Conservation (phyloP, 2,888 invertebrate genomes). For the Erynnis tages region DNA sequence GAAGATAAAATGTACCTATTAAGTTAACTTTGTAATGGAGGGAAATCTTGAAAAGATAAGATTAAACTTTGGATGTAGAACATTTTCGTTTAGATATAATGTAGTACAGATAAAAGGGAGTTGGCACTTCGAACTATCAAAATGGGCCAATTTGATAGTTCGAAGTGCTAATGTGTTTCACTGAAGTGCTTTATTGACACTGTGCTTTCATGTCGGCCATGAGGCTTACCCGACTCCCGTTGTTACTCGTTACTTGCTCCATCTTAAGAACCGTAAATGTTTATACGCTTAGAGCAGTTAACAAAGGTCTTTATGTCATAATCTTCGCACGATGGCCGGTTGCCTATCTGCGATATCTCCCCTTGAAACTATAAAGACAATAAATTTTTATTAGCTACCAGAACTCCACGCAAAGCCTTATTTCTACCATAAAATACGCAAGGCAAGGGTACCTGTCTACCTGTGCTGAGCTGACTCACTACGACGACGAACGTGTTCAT, state of each 20-base stretch:
- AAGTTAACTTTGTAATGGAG: too few relatives aligned
- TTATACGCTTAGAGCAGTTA: conserved; percentile 50
- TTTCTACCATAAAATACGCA: conserved; percentile 45
- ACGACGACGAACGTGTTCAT: conserved; percentile 28
- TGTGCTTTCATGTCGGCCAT: conserved; percentile 49
- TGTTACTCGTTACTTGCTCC: conserved; percentile 57
- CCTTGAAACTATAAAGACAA: conserved; percentile 76
- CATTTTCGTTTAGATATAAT: too few relatives aligned
- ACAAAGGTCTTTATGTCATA: conserved; percentile 61
- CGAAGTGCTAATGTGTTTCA: conserved; percentile 39
- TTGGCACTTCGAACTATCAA: too few relatives aligned
- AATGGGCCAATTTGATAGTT: background rate
- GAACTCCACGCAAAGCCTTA: conserved; percentile 45
- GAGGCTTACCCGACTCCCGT: conserved; percentile 70
- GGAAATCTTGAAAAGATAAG: too few relatives aligned
- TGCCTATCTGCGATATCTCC: conserved; percentile 65
- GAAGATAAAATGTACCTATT: too few relatives aligned
- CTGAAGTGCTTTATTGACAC: conserved; percentile 33
- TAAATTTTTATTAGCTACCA: conserved; percentile 60
- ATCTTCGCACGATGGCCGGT: conserved; percentile 60
- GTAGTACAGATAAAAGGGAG: too few relatives aligned
- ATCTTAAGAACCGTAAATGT: conserved; percentile 52
- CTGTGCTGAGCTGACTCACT: conserved; percentile 53
- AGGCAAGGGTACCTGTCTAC: too few relatives aligned
- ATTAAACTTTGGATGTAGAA: too few relatives aligned